These are phyloP conservation scores for Drosophila formosana DNA, from an alignment of 2,888 invertebrate species.

Conservation along the genomic window DNA sequence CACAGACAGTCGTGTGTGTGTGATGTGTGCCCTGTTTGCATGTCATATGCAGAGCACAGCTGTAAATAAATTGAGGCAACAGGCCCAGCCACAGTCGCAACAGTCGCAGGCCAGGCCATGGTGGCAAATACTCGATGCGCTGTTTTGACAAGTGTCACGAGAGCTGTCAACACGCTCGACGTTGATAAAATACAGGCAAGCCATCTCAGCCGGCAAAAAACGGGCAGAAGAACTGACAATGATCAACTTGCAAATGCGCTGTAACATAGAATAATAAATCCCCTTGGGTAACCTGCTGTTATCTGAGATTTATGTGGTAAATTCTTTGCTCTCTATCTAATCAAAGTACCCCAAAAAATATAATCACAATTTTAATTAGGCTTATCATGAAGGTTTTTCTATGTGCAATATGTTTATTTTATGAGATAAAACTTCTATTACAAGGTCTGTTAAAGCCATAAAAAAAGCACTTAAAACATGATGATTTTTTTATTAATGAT, in stretches of 20 bases:
- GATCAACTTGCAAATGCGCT: slow-evolving; percentile 27
- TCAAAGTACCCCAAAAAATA: slow-evolving; percentile 16
- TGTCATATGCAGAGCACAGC: slow-evolving; percentile 40
- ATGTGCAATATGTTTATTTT: background rate
- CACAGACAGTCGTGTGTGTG: background rate
- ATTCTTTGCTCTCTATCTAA: slow-evolving; percentile 35
- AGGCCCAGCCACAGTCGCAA: slow-evolving; percentile 1
- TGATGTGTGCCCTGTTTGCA: slow-evolving; percentile 23
- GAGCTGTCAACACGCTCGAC: slow-evolving; percentile 68
- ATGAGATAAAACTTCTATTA: background rate
- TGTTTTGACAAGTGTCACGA: slow-evolving; percentile 76
- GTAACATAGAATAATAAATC: background rate
- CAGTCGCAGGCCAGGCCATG: slow-evolving; percentile 17
- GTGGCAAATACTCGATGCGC: slow-evolving; percentile 53
- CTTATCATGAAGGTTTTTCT: slow-evolving; percentile 17
- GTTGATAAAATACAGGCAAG: slow-evolving; percentile 51
- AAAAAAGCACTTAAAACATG: background rate
- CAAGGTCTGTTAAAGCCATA: no score
- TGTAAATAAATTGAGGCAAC: slow-evolving; percentile 57
- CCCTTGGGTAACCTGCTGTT: background rate
- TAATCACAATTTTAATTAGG: background rate
- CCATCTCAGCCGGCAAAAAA: slow-evolving; percentile 6
- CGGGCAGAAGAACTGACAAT: slow-evolving; percentile 1
- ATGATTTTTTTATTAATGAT: background rate
- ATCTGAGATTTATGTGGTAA: slow-evolving; percentile 13